These are phyloP conservation scores for Sebastes aleutianus DNA, from an alignment of 2,797 vertebrate species.

Conservation along the genomic window DNA sequence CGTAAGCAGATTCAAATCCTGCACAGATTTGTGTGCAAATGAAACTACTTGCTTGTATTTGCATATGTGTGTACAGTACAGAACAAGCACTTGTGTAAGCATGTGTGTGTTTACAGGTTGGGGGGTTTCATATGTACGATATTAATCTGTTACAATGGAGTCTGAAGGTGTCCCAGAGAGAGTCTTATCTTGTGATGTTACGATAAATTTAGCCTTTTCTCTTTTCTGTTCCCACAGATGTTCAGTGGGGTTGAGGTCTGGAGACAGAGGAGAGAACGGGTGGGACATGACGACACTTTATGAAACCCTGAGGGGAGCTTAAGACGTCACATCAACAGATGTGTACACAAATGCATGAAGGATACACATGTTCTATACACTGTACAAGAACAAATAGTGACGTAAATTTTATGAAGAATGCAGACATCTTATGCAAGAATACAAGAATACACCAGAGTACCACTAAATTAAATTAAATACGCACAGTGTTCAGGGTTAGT, in stretches of 20 bases:
- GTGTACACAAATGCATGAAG: background rate
- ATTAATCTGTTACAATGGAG: background rate
- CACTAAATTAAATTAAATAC: background rate
- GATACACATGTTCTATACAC: background rate
- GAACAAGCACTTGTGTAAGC: background rate
- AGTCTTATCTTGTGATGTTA: background rate
- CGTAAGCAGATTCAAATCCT: background rate
- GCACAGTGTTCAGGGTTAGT: background rate
- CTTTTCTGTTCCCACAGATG: conserved; percentile 7
- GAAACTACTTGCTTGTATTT: background rate
- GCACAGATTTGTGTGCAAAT: background rate
- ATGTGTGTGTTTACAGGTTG: background rate
- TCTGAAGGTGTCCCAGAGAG: background rate
- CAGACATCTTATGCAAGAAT: background rate
- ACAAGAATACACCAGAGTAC: background rate
- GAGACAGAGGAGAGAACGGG: conserved; percentile 3
- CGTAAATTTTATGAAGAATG: background rate
- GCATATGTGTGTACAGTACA: background rate
- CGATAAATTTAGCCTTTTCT: background rate
- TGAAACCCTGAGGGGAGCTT: background rate
- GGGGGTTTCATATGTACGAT: background rate
- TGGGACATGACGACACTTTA: background rate
- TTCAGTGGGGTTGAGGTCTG: background rate
- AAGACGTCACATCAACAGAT: conserved; percentile 1
- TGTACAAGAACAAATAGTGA: background rate